Percentiles rank a stretch among this genome's conserved stretches.
Evolutionary conservation across 1,140 invertebrate genomes (phyloP).

Genomic region (Eriocheir sinensis): DNA sequence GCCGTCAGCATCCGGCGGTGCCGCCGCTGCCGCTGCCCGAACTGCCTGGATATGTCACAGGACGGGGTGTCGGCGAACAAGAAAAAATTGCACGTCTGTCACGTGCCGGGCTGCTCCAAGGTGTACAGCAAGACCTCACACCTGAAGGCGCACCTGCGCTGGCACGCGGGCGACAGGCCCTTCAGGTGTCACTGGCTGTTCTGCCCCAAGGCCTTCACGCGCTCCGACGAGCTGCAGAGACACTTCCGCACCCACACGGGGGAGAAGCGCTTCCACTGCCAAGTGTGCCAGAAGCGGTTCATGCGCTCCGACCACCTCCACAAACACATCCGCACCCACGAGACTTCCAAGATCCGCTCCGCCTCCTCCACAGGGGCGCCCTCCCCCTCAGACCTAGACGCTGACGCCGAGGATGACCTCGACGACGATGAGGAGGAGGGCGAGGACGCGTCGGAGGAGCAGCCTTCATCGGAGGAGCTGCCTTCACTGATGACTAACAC

Average conservation of each 20-base stretch:
- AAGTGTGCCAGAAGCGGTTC: slow-evolving; percentile 43
- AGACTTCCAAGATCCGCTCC: neutral
- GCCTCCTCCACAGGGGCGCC: neutral
- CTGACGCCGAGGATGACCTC: slow-evolving; percentile 14
- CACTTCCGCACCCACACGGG: slow-evolving; percentile 54
- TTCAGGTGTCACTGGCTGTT: slow-evolving; percentile 96
- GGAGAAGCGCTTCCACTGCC: slow-evolving; percentile 55
- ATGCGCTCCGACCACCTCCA: slow-evolving; percentile 54
- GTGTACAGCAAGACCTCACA: slow-evolving; percentile 98
- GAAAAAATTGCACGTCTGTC: slow-evolving; percentile 92
- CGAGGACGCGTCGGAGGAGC: neutral
- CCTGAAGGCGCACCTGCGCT: slow-evolving; percentile 93
- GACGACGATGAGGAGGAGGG: neutral
- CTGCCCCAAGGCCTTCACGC: slow-evolving; percentile 88
- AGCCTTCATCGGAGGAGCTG: neutral
- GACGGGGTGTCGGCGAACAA: slow-evolving; percentile 80
- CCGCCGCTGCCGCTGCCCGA: slow-evolving; percentile 65
- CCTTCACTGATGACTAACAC: neutral
- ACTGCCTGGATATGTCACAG: slow-evolving; percentile 34
- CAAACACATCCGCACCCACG: slow-evolving; percentile 59
- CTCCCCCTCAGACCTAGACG: neutral
- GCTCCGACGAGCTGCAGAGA: slow-evolving; percentile 63
- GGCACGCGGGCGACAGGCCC: slow-evolving; percentile 93
- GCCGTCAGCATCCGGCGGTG: slow-evolving; percentile 49
- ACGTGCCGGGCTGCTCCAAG: slow-evolving; percentile 85